phyloP scores from a whole-genome alignment of 2,113 vertebrate species.

The Ardeotis arabs region DNA sequence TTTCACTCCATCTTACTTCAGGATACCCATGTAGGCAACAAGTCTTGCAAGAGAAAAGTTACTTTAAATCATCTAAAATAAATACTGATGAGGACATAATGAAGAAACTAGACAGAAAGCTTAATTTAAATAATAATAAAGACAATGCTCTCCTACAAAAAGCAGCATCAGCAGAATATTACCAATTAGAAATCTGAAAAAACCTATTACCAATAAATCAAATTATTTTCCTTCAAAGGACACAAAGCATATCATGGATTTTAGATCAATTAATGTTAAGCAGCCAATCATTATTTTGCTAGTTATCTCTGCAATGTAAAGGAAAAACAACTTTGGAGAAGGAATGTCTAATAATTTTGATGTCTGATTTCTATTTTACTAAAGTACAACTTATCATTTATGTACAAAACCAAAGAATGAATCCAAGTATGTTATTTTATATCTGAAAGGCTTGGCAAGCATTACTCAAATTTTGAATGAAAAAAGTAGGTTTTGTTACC shows the following conservation, averaged over 20 bases:
- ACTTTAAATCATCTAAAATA: background rate
- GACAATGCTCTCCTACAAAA: background rate
- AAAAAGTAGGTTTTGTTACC: background rate
- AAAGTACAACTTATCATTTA: background rate
- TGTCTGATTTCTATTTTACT: background rate
- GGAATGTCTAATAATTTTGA: background rate
- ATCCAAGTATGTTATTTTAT: background rate
- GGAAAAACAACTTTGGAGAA: background rate
- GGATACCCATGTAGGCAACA: background rate
- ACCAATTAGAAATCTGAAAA: background rate
- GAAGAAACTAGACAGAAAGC: background rate
- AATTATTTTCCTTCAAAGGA: background rate
- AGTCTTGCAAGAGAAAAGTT: background rate
- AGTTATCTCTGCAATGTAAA: background rate
- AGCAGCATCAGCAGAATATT: background rate
- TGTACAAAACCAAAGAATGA: background rate
- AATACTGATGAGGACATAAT: background rate
- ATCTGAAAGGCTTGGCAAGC: background rate
- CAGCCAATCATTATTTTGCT: background rate
- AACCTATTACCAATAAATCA: background rate
- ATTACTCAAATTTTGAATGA: background rate
- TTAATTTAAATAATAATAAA: background rate
- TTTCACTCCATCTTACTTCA: background rate
- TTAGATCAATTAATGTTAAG: background rate
- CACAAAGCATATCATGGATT: background rate